Conservation (phyloP, 2,888 invertebrate genomes). For the Synanthedon andrenaeformis region DNA sequence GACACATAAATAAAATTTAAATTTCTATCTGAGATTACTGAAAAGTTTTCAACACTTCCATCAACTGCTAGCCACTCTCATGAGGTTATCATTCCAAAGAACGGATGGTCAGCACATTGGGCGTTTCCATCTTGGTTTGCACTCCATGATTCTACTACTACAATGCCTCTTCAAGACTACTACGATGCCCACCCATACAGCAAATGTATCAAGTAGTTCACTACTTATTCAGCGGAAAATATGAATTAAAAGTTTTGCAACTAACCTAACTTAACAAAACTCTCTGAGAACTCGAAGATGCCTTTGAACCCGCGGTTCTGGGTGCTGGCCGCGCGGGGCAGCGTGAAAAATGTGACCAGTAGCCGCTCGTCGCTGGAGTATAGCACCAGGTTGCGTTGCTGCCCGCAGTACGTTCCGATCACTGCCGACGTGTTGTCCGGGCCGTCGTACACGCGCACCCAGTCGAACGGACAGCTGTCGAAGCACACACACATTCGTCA, state of each 20-base stretch:
- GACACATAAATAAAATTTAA: neutral
- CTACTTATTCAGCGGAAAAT: no score
- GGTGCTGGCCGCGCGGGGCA: slow-evolving; percentile 90
- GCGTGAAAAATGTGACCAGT: slow-evolving; percentile 91
- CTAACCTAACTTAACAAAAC: slow-evolving; percentile 97
- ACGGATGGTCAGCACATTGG: neutral
- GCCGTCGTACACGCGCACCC: slow-evolving; percentile 97
- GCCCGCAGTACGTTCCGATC: slow-evolving; percentile 97
- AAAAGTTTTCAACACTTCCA: neutral
- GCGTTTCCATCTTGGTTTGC: no score
- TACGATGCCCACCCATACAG: no score
- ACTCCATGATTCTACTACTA: no score
- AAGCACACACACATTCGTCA: neutral
- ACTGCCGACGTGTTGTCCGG: slow-evolving; percentile 87
- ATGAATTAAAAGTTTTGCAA: neutral
- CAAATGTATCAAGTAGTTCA: no score
- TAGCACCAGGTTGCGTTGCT: slow-evolving; percentile 94
- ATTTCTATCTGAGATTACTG: neutral
- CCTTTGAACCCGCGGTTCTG: slow-evolving; percentile 99
- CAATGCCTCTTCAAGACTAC: no score
- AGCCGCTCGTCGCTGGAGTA: slow-evolving; percentile 94
- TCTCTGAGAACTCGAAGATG: slow-evolving; percentile 98
- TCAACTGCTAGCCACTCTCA: neutral
- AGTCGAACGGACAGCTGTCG: slow-evolving; percentile 96
- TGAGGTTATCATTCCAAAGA: neutral